Percentiles rank a stretch among this genome's conserved stretches.
Evolutionary conservation across 2,113 vertebrate species (phyloP).

Genomic region (Vombatus ursinus): DNA sequence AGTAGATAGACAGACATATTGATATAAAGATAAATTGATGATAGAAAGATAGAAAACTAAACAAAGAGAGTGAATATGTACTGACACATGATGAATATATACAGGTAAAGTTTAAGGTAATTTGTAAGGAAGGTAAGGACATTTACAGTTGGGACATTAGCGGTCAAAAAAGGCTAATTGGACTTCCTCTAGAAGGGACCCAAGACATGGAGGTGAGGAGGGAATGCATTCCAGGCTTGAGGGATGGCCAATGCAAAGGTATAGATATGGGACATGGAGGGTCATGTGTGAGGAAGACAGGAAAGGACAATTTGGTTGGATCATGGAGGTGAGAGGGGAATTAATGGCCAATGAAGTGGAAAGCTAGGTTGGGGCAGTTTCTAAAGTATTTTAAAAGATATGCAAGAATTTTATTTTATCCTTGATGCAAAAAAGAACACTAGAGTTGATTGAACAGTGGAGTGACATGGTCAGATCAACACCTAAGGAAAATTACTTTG

Average conservation of each 20-base stretch:
- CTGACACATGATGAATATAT: neutral
- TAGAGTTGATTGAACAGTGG: neutral
- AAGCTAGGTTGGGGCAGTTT: neutral
- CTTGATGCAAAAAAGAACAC: neutral
- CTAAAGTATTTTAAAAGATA: neutral
- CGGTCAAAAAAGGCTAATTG: neutral
- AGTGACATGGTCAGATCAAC: neutral
- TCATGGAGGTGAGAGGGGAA: neutral
- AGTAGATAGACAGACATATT: neutral
- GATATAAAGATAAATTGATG: neutral
- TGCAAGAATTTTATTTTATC: neutral
- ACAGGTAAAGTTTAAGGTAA: neutral
- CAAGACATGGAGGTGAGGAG: neutral
- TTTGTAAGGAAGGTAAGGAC: neutral
- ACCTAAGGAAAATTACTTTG: neutral
- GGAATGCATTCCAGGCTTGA: neutral
- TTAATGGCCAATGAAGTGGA: neutral
- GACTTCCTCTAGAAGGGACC: neutral
- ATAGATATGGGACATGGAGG: neutral
- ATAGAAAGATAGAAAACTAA: neutral
- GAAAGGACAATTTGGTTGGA: neutral
- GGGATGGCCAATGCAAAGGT: neutral
- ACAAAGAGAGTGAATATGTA: neutral
- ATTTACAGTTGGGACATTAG: neutral
- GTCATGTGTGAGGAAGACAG: neutral